Conservation (phyloP, 2,113 vertebrate genomes). For the Gulo gulo region DNA sequence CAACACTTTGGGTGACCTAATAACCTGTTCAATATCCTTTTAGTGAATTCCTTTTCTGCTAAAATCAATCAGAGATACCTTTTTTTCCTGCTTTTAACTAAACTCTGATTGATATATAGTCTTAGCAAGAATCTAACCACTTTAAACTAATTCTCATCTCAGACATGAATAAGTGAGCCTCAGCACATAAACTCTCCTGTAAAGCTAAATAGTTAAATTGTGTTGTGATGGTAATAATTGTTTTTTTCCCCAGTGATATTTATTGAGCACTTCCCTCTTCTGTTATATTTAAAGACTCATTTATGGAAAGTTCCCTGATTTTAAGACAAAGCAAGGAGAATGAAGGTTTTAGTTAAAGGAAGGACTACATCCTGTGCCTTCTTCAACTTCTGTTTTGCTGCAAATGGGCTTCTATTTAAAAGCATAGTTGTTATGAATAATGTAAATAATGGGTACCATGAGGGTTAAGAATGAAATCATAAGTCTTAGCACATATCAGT, state of each 20-base stretch:
- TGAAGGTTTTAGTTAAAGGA: background rate
- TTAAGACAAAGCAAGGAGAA: background rate
- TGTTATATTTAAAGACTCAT: background rate
- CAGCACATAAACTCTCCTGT: background rate
- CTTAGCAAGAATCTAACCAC: background rate
- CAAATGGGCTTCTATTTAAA: background rate
- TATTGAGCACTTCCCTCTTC: background rate
- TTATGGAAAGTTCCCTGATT: background rate
- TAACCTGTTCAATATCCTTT: background rate
- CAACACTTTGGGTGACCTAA: background rate
- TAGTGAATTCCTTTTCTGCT: background rate
- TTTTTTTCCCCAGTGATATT: background rate
- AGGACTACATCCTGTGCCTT: background rate
- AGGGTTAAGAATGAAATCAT: background rate
- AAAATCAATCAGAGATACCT: background rate
- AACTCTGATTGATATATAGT: background rate
- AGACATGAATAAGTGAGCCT: background rate
- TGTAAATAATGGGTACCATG: background rate
- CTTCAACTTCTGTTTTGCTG: background rate
- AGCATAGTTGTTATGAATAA: background rate
- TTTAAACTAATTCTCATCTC: background rate
- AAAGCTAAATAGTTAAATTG: background rate
- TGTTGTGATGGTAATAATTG: background rate
- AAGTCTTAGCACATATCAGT: background rate
- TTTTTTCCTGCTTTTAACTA: background rate